phyloP scores from a whole-genome alignment of 2,888 invertebrate species.

The Cheiracanthium punctorium region DNA sequence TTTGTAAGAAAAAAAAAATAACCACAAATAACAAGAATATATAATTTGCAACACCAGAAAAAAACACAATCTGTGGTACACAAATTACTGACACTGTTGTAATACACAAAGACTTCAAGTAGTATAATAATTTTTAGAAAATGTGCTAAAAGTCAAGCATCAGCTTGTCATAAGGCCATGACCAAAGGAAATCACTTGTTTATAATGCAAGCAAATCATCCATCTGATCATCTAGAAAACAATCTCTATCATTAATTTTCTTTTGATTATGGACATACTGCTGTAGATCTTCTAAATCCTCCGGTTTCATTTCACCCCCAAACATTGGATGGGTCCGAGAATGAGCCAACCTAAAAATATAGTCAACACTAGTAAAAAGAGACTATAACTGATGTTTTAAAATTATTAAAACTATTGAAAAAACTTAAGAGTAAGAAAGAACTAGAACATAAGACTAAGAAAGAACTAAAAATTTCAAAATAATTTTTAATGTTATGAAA shows the following conservation, averaged over 20 bases:
- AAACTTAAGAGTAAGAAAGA: too few relatives aligned
- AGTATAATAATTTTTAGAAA: too few relatives aligned
- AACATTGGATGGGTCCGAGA: slow-evolving; percentile 65
- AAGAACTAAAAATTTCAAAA: too few relatives aligned
- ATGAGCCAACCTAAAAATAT: slow-evolving; percentile 47
- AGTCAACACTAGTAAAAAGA: too few relatives aligned
- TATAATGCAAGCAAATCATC: slow-evolving; percentile 58
- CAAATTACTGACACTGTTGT: background rate
- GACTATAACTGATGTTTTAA: too few relatives aligned
- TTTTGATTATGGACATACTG: slow-evolving; percentile 53
- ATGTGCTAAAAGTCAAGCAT: too few relatives aligned
- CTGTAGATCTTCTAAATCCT: slow-evolving; percentile 56
- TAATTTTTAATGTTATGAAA: too few relatives aligned
- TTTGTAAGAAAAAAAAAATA: too few relatives aligned
- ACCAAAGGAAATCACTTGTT: background rate
- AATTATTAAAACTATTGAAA: too few relatives aligned
- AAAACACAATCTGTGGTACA: background rate
- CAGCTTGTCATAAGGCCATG: slow-evolving; percentile 8
- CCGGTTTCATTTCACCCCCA: slow-evolving; percentile 38
- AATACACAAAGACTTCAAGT: background rate
- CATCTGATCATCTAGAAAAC: slow-evolving; percentile 58
- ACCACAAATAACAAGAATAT: too few relatives aligned
- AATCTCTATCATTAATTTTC: slow-evolving; percentile 50
- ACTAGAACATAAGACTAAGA: too few relatives aligned
- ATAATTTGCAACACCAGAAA: too few relatives aligned